phyloP scores from a whole-genome alignment of 2,797 vertebrate genomes.

The Spheniscus humboldti region DNA sequence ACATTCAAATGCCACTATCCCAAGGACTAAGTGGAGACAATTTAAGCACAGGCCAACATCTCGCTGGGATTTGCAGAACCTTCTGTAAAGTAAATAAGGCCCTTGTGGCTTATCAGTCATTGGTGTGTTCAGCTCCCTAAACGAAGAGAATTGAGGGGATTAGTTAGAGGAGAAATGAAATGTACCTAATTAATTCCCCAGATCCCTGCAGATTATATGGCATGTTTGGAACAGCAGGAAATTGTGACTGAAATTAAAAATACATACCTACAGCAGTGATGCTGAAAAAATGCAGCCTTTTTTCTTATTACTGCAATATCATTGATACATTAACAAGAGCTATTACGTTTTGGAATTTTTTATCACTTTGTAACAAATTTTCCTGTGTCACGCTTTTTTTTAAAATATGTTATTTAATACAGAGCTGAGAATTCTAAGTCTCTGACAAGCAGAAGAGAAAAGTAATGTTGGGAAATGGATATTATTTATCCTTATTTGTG shows the following conservation, averaged over 20 bases:
- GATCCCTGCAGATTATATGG: constrained; percentile 54
- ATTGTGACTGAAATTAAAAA: constrained; percentile 63
- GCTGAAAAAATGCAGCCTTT: background rate
- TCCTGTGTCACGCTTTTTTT: background rate
- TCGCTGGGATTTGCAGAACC: constrained; percentile 17
- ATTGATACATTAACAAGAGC: background rate
- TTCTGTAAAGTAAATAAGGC: constrained; percentile 55
- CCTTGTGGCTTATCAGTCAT: constrained; percentile 50
- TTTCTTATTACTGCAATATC: background rate
- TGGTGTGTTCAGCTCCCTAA: constrained; percentile 50
- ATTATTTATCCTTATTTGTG: background rate
- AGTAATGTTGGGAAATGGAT: background rate
- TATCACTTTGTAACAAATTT: background rate
- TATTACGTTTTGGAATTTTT: background rate
- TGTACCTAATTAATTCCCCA: constrained; percentile 67
- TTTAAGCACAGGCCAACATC: background rate
- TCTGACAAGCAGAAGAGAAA: background rate
- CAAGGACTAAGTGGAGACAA: constrained; percentile 10
- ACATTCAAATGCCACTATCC: constrained; percentile 11
- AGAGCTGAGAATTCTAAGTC: background rate
- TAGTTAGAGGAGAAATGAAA: constrained; percentile 60
- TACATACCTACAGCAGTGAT: background rate
- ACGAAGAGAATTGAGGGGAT: constrained; percentile 54
- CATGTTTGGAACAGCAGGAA: constrained; percentile 43
- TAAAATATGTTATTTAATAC: background rate